phyloP scores from a whole-genome alignment of 2,888 invertebrate genomes.

The Sericinus montela region DNA sequence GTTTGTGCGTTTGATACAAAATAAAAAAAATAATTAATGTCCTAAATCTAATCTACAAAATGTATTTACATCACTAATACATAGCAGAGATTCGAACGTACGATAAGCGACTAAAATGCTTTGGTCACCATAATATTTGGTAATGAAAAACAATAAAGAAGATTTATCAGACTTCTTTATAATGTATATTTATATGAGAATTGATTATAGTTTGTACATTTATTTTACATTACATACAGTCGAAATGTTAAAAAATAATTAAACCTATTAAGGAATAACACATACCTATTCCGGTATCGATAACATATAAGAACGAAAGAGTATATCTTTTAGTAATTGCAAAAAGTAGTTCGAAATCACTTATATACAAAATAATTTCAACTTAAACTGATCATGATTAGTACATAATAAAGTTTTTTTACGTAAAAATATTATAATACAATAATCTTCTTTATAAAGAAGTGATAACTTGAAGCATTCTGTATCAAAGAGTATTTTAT shows the following conservation, averaged over 20 bases:
- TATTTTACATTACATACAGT: neutral
- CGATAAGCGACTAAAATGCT: slow-evolving; percentile 1
- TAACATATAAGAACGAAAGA: neutral
- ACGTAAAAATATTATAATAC: neutral
- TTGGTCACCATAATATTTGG: slow-evolving; percentile 6
- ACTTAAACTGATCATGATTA: neutral
- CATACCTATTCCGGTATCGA: neutral
- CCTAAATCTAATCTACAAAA: neutral
- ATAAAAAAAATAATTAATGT: too few relatives aligned
- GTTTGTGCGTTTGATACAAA: neutral
- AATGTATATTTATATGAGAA: neutral
- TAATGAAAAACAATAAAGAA: neutral
- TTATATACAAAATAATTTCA: slow-evolving; percentile 7
- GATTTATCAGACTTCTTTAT: neutral
- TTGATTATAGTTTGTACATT: slow-evolving; percentile 3
- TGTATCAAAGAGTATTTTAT: neutral
- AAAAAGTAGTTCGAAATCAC: neutral
- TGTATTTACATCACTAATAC: neutral
- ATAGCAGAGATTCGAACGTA: slow-evolving; percentile 8
- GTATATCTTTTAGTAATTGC: neutral
- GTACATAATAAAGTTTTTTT: neutral
- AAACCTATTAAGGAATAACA: neutral
- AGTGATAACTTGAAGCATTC: slow-evolving; percentile 3
- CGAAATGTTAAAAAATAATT: neutral
- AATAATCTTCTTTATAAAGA: slow-evolving; percentile 7